Evolutionary conservation across 2,797 vertebrate genomes (phyloP).

Genomic region (Poeciliopsis turneri): DNA sequence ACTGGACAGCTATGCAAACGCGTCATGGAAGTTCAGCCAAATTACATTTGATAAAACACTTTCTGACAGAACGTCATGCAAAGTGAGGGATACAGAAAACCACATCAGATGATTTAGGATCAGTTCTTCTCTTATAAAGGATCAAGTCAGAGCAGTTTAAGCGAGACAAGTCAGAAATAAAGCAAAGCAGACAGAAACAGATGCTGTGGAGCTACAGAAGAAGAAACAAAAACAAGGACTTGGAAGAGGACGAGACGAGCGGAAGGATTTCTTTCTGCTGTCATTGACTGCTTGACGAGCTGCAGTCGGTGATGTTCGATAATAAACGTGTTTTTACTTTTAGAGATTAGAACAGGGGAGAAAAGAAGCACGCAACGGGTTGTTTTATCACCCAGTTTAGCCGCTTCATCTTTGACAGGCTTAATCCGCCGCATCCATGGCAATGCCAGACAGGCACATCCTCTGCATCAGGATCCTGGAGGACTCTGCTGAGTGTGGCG

Average conservation of each 20-base stretch:
- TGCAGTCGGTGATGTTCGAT: not conserved
- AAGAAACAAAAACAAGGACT: not conserved
- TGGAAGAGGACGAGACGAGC: not conserved
- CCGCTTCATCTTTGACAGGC: constrained; percentile 32
- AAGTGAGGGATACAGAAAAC: constrained; percentile 31
- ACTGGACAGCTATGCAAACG: constrained; percentile 56
- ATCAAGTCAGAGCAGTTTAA: constrained; percentile 24
- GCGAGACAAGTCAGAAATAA: constrained; percentile 13
- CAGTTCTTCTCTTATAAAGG: constrained; percentile 15
- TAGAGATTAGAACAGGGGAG: constrained; percentile 13
- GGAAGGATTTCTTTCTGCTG: constrained; percentile 1
- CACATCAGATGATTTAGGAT: constrained; percentile 20
- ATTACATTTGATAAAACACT: constrained; percentile 28
- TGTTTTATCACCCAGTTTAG: constrained; percentile 21
- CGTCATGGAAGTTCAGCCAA: constrained; percentile 13
- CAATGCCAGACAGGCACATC: constrained; percentile 44
- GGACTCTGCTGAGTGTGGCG: constrained; percentile 63
- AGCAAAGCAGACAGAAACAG: constrained; percentile 21
- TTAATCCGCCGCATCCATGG: constrained; percentile 58
- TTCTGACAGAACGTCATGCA: constrained; percentile 47
- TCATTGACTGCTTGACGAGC: constrained; percentile 27
- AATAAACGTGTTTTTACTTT: not conserved
- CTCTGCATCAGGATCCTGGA: constrained; percentile 72
- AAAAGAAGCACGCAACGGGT: constrained; percentile 25
- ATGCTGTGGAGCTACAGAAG: constrained; percentile 27